A percentile compares a stretch with the other conserved stretches of the same genome.
Conservation (phyloP, 2,797 vertebrate species). For the Acrossocheilus wenchowensis region DNA sequence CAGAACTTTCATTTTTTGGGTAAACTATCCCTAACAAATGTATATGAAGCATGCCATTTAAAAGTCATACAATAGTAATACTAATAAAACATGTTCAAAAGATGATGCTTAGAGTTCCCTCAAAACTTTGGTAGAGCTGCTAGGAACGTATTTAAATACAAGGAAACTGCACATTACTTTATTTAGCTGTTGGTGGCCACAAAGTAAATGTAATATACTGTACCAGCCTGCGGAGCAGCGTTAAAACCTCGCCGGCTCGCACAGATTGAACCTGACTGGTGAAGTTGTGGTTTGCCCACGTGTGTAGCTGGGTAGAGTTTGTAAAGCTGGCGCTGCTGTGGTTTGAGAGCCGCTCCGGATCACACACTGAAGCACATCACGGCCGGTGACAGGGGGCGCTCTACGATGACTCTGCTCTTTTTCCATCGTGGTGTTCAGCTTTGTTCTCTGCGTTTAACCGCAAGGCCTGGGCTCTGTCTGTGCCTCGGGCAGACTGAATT, state of each 20-base stretch:
- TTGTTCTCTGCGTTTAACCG: constrained; percentile 31
- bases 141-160: constrained; percentile 36
- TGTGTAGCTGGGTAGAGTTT: constrained; percentile 34
- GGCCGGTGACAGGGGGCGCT: constrained; percentile 17
- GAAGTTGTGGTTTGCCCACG: constrained; percentile 30
- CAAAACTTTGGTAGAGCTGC: background rate
- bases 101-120: background rate
- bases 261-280: constrained; percentile 32
- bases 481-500: constrained; percentile 2
- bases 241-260: constrained; percentile 15
- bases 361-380: constrained; percentile 37
- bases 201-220: constrained; percentile 27
- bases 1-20: background rate
- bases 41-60: background rate
- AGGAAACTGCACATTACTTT: constrained; percentile 38
- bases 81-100: background rate
- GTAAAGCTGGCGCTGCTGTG: constrained; percentile 27
- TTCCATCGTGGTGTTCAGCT: constrained; percentile 17
- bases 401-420: constrained; percentile 50
- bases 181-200: constrained; percentile 28
- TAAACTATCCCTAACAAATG: background rate
- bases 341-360: constrained; percentile 37
- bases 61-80: background rate
- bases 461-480: constrained; percentile 15
- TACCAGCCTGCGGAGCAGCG: background rate